These are phyloP conservation scores for Melieria picta DNA, from an alignment of 2,888 invertebrate genomes.

Conservation along the genomic window DNA sequence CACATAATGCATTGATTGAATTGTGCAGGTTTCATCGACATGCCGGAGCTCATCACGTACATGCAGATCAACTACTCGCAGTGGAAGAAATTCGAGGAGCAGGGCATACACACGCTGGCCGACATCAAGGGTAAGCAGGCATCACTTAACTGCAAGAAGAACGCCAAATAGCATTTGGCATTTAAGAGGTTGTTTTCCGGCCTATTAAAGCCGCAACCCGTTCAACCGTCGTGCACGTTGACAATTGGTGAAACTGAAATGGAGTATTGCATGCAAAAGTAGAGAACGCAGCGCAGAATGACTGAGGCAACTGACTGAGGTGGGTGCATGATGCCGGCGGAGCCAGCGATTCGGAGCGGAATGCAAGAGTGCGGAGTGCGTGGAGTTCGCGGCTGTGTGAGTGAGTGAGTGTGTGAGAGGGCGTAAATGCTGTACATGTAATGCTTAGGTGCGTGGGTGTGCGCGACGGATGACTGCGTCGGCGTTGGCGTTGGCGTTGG, in stretches of 20 bases:
- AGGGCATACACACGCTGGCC: constrained; percentile 77
- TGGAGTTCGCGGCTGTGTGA: no score
- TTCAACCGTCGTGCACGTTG: constrained; percentile 58
- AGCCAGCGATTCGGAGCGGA: not conserved
- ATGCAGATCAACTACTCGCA: constrained; percentile 88
- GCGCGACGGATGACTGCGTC: no score
- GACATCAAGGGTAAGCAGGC: constrained; percentile 72
- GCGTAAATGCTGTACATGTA: no score
- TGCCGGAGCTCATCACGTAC: constrained; percentile 88
- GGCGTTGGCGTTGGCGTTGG: no score
- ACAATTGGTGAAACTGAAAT: constrained; percentile 58
- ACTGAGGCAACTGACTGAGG: constrained; percentile 20
- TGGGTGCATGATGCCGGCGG: not conserved
- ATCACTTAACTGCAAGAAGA: constrained; percentile 56
- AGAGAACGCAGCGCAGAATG: constrained; percentile 24
- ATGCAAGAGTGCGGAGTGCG: not conserved
- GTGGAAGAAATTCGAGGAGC: constrained; percentile 88
- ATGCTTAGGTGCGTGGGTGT: no score
- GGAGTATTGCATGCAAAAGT: constrained; percentile 50
- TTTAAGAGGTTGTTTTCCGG: constrained; percentile 63
- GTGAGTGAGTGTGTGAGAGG: no score
- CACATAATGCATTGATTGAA: not conserved
- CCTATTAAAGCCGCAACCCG: constrained; percentile 60
- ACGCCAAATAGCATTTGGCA: constrained; percentile 63
- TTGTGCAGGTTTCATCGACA: constrained; percentile 85